Evolutionary conservation across 1,140 invertebrate species (phyloP), one percentile per base, ranked within the genome.

Genomic region (Drosophila yakuba): DNA sequence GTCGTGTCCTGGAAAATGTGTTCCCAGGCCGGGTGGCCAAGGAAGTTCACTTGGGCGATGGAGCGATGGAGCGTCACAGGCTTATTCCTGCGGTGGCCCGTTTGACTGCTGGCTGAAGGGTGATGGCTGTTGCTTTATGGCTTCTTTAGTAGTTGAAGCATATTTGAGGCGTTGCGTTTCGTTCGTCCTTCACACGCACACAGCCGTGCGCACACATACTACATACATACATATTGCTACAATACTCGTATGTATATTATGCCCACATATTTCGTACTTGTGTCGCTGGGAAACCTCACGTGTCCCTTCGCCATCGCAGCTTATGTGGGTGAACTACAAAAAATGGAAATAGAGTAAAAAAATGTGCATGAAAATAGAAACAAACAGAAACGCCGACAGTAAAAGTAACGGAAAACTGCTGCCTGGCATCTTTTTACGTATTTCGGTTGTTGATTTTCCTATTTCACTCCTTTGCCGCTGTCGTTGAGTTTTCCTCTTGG

Each of bases 61-160:
- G 66, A 69, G 64, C 51, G 58, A 43, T 51, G 57, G 66, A 69
- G 60, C 74, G 51, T 62, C 60, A 32, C 43, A 55, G 52, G 75
- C 57, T 78, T 78, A 41, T 50, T 79, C 55, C 66, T 68, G 69
- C 59, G 74, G 76, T 78, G 71, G 50, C 69, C 75, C 47, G 55
- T 72, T 79, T 66, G 58, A 62, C 72, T 78, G 80, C 74, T 78
- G 80, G 78, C 79, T 81, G 52, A 59, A 58, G 56, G 72, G 59
- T 66, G 78, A 67, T 67, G 79, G 73, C 52, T 76, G 62, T 68
- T 82, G 74, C 80, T 81, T 82, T 82, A 82, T 81, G 80, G 80
- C 80, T 82, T 82, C 80, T 82, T 82, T 82, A 82, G 80, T 78
- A 78, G 80, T 82, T 81, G 58, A 73, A 81, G 79, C 79, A 81